Base-by-base conservation (phyloP, 2,113 vertebrate genomes). In the Mellivora capensis region DNA sequence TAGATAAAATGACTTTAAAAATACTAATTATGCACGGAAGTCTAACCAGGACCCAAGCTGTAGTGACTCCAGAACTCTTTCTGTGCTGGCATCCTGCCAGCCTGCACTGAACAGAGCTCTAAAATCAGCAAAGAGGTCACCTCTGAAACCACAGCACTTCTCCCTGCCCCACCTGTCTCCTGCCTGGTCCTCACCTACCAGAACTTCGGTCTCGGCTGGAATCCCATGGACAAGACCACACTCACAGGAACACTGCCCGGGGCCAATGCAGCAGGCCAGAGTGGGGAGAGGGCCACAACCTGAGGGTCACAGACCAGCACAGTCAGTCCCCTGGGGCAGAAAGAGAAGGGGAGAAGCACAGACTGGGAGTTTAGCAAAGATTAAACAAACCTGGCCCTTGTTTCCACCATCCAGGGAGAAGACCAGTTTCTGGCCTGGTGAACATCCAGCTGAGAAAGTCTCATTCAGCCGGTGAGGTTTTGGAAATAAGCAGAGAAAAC, bases 1-100 rank as follows among this genome's bases (percentile, higher is more conserved):
- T 91, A 96, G 88, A 98, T 87, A 97, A 98, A 98, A 98, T 85
- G 7, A 97, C 72, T 97, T 95, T 69, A 98, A 98, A 97, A 98
- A 98, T 93, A 98, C 93, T 98, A 98, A 96, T 96, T 97, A 94
- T 74, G 90, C 83, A 96, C 14, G 37, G 87, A 94, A 98, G 85
- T 97, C 94, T 96, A 97, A 98, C 97, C 96, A 97, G 18, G 1
- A 97, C 96, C 84, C 23, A 64, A 97, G 88, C 59, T 0, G 49
- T 95, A 98, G 84, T 49, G 93, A 98, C 97, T 92, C 94, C 95
- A 72, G 93, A 0, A 47, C 17, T 84, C 84, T 90, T 97, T 98
- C 94, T 92, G 95, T 62, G 0, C 27, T 98, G 98, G 96, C 81
- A 14, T 15, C 27, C 96, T 64, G 90, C 97, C 98, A 74, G 52